A percentile compares a stretch with the other conserved stretches of the same genome.
phyloP scores from a whole-genome alignment of 2,113 vertebrate genomes.

The Camelus dromedarius region DNA sequence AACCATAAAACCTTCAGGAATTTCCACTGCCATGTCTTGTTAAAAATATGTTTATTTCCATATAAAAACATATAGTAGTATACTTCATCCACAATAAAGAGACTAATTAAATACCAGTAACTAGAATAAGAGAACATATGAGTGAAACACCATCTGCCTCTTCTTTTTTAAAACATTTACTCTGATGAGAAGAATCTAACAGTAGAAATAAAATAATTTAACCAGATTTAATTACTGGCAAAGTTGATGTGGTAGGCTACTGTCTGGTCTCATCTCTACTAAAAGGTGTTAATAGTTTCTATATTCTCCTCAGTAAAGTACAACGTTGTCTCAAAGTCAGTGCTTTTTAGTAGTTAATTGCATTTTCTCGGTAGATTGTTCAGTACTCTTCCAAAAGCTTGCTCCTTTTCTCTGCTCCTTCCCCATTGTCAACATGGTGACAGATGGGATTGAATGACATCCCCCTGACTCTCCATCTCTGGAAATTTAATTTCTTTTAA shows the following conservation, averaged over 20 bases:
- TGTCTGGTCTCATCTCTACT: not conserved
- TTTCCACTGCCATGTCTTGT: not conserved
- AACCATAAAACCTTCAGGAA: constrained; percentile 1
- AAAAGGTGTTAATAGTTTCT: not conserved
- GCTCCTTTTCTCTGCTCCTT: not conserved
- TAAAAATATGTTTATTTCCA: not conserved
- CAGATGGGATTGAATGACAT: not conserved
- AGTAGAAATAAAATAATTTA: constrained; percentile 48
- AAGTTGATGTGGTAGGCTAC: not conserved
- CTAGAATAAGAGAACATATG: not conserved
- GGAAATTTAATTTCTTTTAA: not conserved
- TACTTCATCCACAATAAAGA: not conserved
- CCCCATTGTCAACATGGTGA: not conserved
- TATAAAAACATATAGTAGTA: not conserved
- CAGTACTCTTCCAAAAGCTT: not conserved
- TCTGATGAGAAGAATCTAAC: constrained; percentile 32
- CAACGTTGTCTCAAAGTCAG: constrained; percentile 6
- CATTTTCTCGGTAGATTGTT: not conserved
- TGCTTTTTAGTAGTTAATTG: not conserved
- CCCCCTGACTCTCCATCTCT: not conserved
- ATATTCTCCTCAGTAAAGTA: not conserved
- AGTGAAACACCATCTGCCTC: not conserved
- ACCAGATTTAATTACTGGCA: constrained; percentile 3
- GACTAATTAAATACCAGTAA: not conserved
- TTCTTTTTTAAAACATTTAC: constrained; percentile 21